Percentiles rank a stretch among this genome's conserved stretches.
These are phyloP conservation scores for Valencia hispanica DNA, from an alignment of 2,797 vertebrate genomes.

Conservation along the genomic window DNA sequence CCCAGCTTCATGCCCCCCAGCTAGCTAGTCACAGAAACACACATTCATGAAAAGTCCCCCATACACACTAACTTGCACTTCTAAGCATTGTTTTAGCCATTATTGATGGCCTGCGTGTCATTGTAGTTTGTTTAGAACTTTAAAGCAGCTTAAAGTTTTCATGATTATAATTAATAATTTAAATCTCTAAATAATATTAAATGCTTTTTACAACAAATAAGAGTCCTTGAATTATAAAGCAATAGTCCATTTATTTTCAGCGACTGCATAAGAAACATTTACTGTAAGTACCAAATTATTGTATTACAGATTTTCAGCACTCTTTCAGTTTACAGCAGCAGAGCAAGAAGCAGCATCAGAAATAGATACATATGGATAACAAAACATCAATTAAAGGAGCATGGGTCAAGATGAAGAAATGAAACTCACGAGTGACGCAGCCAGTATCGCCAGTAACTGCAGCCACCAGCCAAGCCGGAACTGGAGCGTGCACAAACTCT, in stretches of 20 bases:
- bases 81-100: conserved; percentile 30
- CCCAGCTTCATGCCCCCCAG: conserved; percentile 70
- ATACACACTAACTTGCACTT: not conserved
- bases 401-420: no score
- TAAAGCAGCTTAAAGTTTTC: not conserved
- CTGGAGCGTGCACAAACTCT: no score
- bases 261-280: not conserved
- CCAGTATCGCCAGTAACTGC: no score
- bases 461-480: no score
- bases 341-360: not conserved
- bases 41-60: conserved; percentile 25
- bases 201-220: not conserved
- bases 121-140: not conserved
- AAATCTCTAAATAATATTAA: not conserved
- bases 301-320: not conserved
- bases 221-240: not conserved
- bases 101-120: not conserved
- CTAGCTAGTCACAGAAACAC: conserved; percentile 57
- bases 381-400: no score
- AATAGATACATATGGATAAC: not conserved
- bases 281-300: no score
- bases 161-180: no score
- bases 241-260: not conserved
- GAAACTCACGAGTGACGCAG: no score
- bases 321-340: not conserved